These are phyloP conservation scores for Solen grandis DNA, from an alignment of 1,140 invertebrate species.

Conservation along the genomic window DNA sequence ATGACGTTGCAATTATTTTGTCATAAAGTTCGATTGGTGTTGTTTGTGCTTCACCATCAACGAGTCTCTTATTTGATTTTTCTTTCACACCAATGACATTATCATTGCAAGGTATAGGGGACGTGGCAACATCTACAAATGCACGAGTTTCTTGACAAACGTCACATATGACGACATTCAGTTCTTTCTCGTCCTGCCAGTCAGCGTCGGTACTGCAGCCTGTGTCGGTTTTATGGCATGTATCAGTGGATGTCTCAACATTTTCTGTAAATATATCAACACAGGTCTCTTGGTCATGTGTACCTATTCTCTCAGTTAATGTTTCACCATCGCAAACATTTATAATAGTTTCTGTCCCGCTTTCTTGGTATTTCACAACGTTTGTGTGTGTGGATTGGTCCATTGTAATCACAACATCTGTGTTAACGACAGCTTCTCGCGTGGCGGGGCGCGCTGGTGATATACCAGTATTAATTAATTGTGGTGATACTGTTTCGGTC, in stretches of 20 bases:
- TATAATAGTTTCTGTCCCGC: constrained; percentile 65
- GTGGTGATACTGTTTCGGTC: constrained; percentile 67
- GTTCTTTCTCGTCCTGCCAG: constrained; percentile 33
- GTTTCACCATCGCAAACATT: constrained; percentile 73
- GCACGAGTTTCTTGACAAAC: constrained; percentile 36
- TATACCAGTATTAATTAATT: constrained; percentile 72
- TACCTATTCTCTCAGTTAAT: constrained; percentile 66
- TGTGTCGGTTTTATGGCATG: constrained; percentile 48
- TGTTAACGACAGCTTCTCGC: constrained; percentile 69
- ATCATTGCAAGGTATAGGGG: constrained; percentile 17
- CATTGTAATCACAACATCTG: constrained; percentile 64
- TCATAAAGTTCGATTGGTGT: constrained; percentile 61
- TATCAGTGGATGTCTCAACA: constrained; percentile 66
- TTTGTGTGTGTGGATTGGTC: constrained; percentile 74
- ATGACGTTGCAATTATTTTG: constrained; percentile 69
- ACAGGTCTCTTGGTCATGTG: constrained; percentile 71
- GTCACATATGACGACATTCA: constrained; percentile 52
- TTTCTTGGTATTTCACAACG: constrained; percentile 63
- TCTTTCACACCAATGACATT: neutral
- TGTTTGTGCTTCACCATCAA: constrained; percentile 66
- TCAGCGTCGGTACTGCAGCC: constrained; percentile 57
- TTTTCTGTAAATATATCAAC: constrained; percentile 63
- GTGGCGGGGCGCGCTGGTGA: constrained; percentile 69
- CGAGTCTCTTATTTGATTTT: constrained; percentile 28
- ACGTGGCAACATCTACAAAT: constrained; percentile 38